These are phyloP conservation scores for Eudemis profundana DNA, from an alignment of 2,888 invertebrate species.

Conservation along the genomic window DNA sequence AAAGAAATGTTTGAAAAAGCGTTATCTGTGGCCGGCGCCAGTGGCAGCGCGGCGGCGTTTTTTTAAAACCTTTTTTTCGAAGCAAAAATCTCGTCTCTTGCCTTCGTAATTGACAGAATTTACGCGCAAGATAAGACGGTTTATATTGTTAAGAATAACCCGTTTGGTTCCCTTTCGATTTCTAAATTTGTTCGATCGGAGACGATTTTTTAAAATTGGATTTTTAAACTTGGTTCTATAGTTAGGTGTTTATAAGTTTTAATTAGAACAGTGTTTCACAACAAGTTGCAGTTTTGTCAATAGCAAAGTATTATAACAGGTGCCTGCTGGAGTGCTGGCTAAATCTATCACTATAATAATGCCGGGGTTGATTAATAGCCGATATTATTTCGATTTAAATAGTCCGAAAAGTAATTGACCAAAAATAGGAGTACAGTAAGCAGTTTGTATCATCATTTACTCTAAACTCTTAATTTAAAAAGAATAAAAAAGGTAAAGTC, in stretches of 20 bases:
- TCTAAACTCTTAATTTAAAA: too few species aligned
- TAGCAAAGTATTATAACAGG: too few species aligned
- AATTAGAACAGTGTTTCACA: too few species aligned
- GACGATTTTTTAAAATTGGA: conserved; percentile 19
- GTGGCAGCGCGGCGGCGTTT: conserved; percentile 54
- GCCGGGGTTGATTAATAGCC: too few species aligned
- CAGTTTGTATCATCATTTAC: too few species aligned
- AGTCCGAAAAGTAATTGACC: too few species aligned
- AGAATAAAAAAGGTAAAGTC: too few species aligned
- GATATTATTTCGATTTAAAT: too few species aligned
- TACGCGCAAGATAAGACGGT: conserved; percentile 54
- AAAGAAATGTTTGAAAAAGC: conserved; percentile 50
- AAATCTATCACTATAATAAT: too few species aligned
- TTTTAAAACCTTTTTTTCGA: conserved; percentile 45
- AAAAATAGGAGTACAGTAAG: too few species aligned
- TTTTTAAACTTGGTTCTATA: conserved; percentile 10
- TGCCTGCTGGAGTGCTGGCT: too few species aligned
- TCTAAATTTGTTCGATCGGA: conserved; percentile 29
- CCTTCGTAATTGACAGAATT: conserved; percentile 59
- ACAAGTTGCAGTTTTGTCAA: too few species aligned
- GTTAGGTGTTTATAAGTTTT: neutral
- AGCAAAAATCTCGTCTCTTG: conserved; percentile 46
- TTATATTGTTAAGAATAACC: conserved; percentile 46
- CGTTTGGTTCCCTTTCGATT: conserved; percentile 46
- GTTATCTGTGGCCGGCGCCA: conserved; percentile 59